Conservation (phyloP, 2,113 vertebrate genomes). For the Anguilla japonica region DNA sequence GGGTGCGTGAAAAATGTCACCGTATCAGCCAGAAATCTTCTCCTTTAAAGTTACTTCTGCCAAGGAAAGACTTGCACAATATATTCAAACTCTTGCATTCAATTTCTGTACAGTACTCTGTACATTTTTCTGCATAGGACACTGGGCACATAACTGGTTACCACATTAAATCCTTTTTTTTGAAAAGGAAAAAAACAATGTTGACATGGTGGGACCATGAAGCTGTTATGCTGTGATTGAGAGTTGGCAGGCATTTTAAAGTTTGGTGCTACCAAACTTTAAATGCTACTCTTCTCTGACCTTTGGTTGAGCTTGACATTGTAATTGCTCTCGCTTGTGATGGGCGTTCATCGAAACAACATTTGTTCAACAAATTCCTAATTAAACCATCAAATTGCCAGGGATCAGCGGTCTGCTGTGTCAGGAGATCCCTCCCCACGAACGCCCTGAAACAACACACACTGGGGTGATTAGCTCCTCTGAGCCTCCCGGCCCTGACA, state of each 20-base stretch:
- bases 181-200: too few relatives aligned
- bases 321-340: background rate
- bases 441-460: slow-evolving; percentile 40
- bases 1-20: background rate
- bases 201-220: too few relatives aligned
- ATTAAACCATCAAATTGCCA: background rate
- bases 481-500: slow-evolving; percentile 35
- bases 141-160: too few relatives aligned
- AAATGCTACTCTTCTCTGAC: background rate
- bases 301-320: background rate
- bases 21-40: background rate
- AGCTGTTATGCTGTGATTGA: too few relatives aligned
- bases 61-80: background rate
- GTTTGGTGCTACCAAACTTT: too few relatives aligned
- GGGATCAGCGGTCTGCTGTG: background rate
- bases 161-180: too few relatives aligned
- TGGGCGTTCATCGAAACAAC: background rate
- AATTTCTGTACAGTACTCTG: background rate
- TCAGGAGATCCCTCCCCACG: slow-evolving; percentile 10
- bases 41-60: background rate
- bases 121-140: too few relatives aligned
- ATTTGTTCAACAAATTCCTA: background rate
- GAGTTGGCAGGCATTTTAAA: too few relatives aligned
- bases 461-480: slow-evolving; percentile 48
- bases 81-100: background rate